Evolutionary conservation across 2,888 invertebrate genomes (phyloP).

Genomic region (Mesorhabditis spiculigera): DNA sequence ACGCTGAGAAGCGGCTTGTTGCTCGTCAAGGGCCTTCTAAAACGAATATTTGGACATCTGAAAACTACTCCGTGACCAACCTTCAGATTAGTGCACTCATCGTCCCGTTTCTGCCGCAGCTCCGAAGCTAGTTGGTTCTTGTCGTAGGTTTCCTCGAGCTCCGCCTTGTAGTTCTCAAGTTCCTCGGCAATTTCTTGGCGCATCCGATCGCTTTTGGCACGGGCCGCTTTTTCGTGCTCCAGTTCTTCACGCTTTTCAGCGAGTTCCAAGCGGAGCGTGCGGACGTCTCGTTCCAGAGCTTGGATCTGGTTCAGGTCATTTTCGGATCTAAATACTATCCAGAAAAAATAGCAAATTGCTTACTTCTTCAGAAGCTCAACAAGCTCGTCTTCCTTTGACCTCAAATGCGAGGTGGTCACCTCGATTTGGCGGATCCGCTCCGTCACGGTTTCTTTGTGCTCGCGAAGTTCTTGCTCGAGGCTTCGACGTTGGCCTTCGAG

Average conservation of each 20-base stretch:
- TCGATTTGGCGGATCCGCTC: too few relatives aligned
- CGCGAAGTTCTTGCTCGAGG: conserved; percentile 80
- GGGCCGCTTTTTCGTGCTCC: conserved; percentile 73
- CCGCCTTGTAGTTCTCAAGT: conserved; percentile 46
- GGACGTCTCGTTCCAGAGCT: conserved; percentile 73
- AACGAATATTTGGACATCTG: too few relatives aligned
- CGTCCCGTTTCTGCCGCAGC: conserved; percentile 79
- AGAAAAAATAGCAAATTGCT: too few relatives aligned
- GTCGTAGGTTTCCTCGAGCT: conserved; percentile 66
- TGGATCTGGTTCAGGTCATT: conserved; percentile 62
- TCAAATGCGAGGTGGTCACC: too few relatives aligned
- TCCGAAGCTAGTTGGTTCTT: conserved; percentile 92
- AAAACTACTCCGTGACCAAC: conserved; percentile 17
- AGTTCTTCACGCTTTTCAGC: conserved; percentile 91
- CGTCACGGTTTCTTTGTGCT: conserved; percentile 58
- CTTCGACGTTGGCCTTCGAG: conserved; percentile 74
- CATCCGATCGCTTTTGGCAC: conserved; percentile 90
- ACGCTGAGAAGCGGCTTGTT: too few relatives aligned
- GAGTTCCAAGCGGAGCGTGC: conserved; percentile 76
- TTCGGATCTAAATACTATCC: too few relatives aligned
- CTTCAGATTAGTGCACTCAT: conserved; percentile 84
- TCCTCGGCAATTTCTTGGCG: conserved; percentile 78
- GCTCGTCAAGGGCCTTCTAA: background rate
- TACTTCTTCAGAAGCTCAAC: too few relatives aligned
- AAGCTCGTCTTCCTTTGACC: too few relatives aligned